Percentiles rank a stretch among this genome's conserved stretches.
Conservation (phyloP, 64 coral and sea anemone species). For the Astreopora myriophthalma region DNA sequence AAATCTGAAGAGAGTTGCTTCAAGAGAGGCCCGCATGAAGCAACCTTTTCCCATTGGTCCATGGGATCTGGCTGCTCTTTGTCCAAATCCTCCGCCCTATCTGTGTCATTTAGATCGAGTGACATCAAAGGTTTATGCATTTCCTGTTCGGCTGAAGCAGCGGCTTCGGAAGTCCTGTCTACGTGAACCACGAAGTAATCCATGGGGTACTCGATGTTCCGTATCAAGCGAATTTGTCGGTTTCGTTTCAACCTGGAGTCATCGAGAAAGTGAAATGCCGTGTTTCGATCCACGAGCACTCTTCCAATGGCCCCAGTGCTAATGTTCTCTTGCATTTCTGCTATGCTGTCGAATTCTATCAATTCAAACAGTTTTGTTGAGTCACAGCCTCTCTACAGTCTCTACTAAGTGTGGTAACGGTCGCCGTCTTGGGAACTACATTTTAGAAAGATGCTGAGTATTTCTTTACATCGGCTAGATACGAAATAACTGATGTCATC, state of each 20-base stretch:
- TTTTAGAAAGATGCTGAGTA: no score
- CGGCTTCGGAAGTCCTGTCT: no score
- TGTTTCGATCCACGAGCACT: conserved; percentile 29
- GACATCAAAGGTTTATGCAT: neutral
- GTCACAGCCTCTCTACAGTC: no score
- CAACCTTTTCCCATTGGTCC: neutral
- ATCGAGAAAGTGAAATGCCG: conserved; percentile 29
- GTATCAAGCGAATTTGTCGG: conserved; percentile 27
- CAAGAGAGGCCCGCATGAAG: neutral
- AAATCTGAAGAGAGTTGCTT: neutral
- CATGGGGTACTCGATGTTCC: conserved; percentile 28
- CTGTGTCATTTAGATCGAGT: neutral
- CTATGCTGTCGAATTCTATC: conserved; percentile 10
- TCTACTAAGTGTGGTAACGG: no score
- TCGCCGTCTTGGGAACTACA: no score
- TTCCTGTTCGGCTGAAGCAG: neutral
- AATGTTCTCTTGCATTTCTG: conserved; percentile 24
- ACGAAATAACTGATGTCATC: neutral
- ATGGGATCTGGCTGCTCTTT: neutral
- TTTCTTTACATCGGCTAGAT: no score
- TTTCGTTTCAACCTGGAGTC: conserved; percentile 8
- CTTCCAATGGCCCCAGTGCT: neutral
- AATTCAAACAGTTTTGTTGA: neutral
- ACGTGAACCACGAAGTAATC: conserved; percentile 3
- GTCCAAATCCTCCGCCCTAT: neutral